These are phyloP conservation scores for Melanotaenia pygmaea DNA, from an alignment of 2,797 vertebrate species.

Conservation along the genomic window DNA sequence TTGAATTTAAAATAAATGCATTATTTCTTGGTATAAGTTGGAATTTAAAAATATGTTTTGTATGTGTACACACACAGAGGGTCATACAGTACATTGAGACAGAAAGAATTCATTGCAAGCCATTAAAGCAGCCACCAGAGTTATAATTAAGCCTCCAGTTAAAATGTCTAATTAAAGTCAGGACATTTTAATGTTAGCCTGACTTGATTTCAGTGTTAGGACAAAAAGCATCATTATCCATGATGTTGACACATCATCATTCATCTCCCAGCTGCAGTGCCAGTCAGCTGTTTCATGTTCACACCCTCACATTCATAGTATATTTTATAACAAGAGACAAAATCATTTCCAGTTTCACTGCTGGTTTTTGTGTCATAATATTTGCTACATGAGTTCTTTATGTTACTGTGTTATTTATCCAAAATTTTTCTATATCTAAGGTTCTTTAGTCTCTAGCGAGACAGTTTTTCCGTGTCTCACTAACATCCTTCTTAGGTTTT, in stretches of 20 bases:
- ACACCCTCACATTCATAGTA: neutral
- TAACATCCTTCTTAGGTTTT: neutral
- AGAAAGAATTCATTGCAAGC: conserved; percentile 18
- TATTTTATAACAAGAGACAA: neutral
- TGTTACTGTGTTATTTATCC: too few species aligned
- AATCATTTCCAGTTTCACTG: too few species aligned
- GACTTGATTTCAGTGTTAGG: conserved; percentile 24
- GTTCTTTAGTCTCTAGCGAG: too few species aligned
- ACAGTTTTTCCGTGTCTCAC: neutral
- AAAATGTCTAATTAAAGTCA: conserved; percentile 21
- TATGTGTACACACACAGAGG: neutral
- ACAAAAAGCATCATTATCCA: conserved; percentile 34
- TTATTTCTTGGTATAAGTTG: conserved; percentile 54
- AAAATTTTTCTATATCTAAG: too few species aligned
- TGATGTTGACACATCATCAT: conserved; percentile 12
- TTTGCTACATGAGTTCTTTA: too few species aligned
- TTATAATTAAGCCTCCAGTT: conserved; percentile 38
- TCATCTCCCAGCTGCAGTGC: neutral
- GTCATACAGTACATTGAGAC: neutral
- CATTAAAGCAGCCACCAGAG: conserved; percentile 21
- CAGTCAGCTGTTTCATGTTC: neutral
- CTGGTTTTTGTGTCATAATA: too few species aligned
- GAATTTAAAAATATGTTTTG: conserved; percentile 5
- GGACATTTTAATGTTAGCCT: conserved; percentile 18
- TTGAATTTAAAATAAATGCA: conserved; percentile 63